A percentile compares a stretch with the other conserved stretches of the same genome.
phyloP scores from a whole-genome alignment of 2,113 vertebrate species.

The Centropus bengalensis region DNA sequence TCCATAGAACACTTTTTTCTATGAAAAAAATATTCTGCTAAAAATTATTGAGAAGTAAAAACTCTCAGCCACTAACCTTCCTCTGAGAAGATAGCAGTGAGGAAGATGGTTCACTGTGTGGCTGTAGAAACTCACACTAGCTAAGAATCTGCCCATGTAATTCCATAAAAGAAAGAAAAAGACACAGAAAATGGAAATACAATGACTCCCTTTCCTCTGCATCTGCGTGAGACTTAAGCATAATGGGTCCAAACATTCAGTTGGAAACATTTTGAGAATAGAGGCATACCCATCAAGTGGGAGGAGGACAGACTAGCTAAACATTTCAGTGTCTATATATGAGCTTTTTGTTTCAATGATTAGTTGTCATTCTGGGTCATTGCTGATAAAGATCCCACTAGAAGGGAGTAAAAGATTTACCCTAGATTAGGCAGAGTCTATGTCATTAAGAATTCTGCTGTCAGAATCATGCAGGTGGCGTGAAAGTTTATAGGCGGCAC shows the following conservation, averaged over 20 bases:
- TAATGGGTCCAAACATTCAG: background rate
- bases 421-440: background rate
- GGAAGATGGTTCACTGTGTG: background rate
- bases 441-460: slow-evolving; percentile 43
- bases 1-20: background rate
- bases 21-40: background rate
- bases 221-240: background rate
- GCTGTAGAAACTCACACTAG: background rate
- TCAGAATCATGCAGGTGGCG: slow-evolving; percentile 33
- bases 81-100: background rate
- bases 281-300: background rate
- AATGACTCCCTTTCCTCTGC: background rate
- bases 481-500: background rate
- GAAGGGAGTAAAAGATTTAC: slow-evolving; percentile 35
- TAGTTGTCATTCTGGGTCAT: slow-evolving; percentile 49
- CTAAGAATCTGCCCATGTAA: background rate
- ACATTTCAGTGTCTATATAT: background rate
- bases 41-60: background rate
- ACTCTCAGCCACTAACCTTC: background rate
- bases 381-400: slow-evolving; percentile 41
- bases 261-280: slow-evolving; percentile 5
- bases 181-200: background rate
- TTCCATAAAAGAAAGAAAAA: background rate
- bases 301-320: background rate
- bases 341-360: slow-evolving; percentile 28